A percentile compares a stretch with the other conserved stretches of the same genome.
phyloP scores from a whole-genome alignment of 2,888 invertebrate genomes.

The Oscheius sp. region DNA sequence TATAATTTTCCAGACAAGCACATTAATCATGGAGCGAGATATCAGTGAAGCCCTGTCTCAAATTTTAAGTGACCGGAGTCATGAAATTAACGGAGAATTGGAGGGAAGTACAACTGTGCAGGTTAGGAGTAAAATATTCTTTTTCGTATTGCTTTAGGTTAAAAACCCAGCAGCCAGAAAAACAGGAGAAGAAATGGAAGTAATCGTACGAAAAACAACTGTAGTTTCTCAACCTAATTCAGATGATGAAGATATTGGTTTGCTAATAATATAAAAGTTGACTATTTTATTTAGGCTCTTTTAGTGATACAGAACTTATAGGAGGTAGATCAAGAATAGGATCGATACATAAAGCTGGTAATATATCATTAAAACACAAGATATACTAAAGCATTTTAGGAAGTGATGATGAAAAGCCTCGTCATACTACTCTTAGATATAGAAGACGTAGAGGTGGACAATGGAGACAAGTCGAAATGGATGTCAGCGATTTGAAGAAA shows the following conservation, averaged over 20 bases:
- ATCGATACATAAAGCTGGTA: constrained; percentile 21
- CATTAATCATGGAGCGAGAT: constrained; percentile 39
- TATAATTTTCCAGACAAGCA: background rate
- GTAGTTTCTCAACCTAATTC: constrained; percentile 57
- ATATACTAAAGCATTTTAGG: constrained; percentile 3
- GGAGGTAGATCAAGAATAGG: constrained; percentile 26
- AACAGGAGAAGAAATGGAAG: constrained; percentile 51
- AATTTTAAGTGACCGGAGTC: constrained; percentile 35
- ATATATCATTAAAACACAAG: too few relatives aligned
- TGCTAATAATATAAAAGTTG: background rate
- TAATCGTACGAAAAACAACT: constrained; percentile 52
- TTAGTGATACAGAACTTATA: constrained; percentile 43
- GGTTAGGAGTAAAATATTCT: constrained; percentile 27
- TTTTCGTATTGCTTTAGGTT: constrained; percentile 33
- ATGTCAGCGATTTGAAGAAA: constrained; percentile 38
- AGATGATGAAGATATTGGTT: constrained; percentile 57
- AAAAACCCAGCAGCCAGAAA: constrained; percentile 51
- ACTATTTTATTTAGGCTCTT: constrained; percentile 12
- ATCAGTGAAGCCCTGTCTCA: constrained; percentile 47
- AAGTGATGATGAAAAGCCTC: constrained; percentile 31
- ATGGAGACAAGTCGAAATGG: constrained; percentile 56
- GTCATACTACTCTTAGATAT: constrained; percentile 41
- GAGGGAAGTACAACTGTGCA: constrained; percentile 54
- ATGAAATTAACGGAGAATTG: constrained; percentile 38
- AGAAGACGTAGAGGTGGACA: constrained; percentile 57